These are phyloP conservation scores for Polydrusus tereticollis DNA, from an alignment of 2,888 invertebrate species.

Conservation along the genomic window DNA sequence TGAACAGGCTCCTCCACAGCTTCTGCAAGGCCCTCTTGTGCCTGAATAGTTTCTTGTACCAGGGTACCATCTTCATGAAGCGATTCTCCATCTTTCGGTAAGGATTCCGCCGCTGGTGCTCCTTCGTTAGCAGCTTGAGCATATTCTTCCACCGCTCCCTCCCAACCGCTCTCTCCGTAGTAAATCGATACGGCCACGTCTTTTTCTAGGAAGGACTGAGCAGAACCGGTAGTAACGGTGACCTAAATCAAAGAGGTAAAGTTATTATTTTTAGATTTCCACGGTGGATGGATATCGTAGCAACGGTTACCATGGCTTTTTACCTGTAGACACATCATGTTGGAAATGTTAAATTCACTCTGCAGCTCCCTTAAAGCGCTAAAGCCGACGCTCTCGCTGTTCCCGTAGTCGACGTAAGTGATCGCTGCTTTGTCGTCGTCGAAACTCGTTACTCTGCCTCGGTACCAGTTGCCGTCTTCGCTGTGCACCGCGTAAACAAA, in stretches of 20 bases:
- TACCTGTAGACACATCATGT: slow-evolving; percentile 60
- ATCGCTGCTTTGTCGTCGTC: slow-evolving; percentile 69
- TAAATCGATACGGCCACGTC: slow-evolving; percentile 70
- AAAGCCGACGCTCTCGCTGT: slow-evolving; percentile 71
- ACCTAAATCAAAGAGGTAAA: slow-evolving; percentile 44
- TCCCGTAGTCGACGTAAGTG: slow-evolving; percentile 80
- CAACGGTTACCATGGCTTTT: background rate
- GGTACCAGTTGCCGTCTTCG: slow-evolving; percentile 79
- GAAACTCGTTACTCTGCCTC: slow-evolving; percentile 70
- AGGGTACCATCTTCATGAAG: background rate
- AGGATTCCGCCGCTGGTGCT: background rate
- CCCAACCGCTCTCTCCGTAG: slow-evolving; percentile 71
- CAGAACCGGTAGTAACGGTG: slow-evolving; percentile 42
- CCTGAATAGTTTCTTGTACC: background rate
- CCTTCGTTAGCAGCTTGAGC: slow-evolving; percentile 18
- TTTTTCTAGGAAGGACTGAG: slow-evolving; percentile 69
- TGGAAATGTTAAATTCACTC: slow-evolving; percentile 57
- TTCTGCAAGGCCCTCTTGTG: background rate
- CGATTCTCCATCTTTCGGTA: background rate
- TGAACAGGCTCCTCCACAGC: background rate
- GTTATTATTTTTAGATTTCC: too few species aligned
- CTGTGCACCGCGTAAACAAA: slow-evolving; percentile 72
- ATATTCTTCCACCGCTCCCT: slow-evolving; percentile 51
- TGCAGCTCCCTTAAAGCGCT: slow-evolving; percentile 56
- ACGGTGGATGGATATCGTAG: too few species aligned